Base-by-base conservation (phyloP, 1,140 invertebrate species). In the Vanessa tameamea region DNA sequence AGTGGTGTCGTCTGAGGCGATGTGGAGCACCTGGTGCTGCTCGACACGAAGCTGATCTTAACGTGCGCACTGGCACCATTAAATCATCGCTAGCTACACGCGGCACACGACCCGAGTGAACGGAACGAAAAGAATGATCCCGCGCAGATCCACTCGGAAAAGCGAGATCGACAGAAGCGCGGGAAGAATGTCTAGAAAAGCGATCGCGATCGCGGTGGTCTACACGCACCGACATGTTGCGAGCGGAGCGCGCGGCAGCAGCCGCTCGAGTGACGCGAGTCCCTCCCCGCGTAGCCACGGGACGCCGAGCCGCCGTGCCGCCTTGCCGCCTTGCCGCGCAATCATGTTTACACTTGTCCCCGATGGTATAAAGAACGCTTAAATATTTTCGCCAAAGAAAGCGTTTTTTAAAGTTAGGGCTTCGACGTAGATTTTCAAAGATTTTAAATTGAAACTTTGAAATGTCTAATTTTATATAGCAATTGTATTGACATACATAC, bases 151-250 rank as follows among this genome's bases (percentile, higher is more conserved):
- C 82, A 69, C 89, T 88, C 43, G 90, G 89, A 64, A 86, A 92
- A 23, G 88, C 87, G 20, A 91, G 80, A 72, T 92, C 90, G 23
- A 91, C 90, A 15, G 89, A 91, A 82, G 91, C 89, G 84, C 89
- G 89, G 76, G 91, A 92, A 82, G 89, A 89, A 77, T 90, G 87
- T 79, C 90, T 75, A 73, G 89, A 87, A 78, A 92, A 90, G 70
- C 89, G 87, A 73, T 91, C 89, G 71, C 89, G 89, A 77, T 91
- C 89, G 75, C 88, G 88, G 23, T 87, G 87, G 64, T 89, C 88
- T 65, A 84, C 84, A 73, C 89, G 89, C 75, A 90, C 89, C 75
- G 90, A 90, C 90, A 89, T 90, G 76, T 82, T 85, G 83, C 87
- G 90, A 81, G 83, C 83, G 82, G 69, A 84, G 82, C 86, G 86